These are phyloP conservation scores for Seriola quinqueradiata DNA, from an alignment of 2,113 vertebrate genomes.

Conservation along the genomic window DNA sequence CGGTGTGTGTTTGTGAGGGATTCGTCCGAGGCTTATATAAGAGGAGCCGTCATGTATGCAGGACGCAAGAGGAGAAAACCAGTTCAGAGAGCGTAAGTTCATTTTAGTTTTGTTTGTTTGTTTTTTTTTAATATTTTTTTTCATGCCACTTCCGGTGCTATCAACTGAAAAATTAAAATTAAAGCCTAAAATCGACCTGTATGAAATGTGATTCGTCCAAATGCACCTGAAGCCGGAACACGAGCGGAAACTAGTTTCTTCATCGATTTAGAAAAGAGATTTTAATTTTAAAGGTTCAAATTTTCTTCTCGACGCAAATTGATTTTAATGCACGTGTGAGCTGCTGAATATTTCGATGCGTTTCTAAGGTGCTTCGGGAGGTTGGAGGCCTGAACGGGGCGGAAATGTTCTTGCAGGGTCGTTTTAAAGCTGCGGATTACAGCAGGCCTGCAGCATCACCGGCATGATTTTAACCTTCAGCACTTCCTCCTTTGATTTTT, in stretches of 20 bases:
- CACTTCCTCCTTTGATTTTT: not conserved
- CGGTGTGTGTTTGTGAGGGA: conserved; percentile 30
- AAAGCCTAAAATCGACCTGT: not conserved
- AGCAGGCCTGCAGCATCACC: conserved; percentile 43
- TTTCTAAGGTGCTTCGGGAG: too few relatives aligned
- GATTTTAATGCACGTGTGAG: too few relatives aligned
- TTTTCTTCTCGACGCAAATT: too few relatives aligned
- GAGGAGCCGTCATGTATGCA: conserved; percentile 75
- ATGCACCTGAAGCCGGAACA: not conserved
- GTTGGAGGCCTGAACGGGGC: too few relatives aligned
- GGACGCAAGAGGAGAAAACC: conserved; percentile 85
- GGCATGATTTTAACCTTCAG: conserved; percentile 34
- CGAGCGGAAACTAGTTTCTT: too few relatives aligned
- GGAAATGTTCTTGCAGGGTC: not conserved
- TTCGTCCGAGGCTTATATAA: conserved; percentile 51
- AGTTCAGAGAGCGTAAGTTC: conserved; percentile 80
- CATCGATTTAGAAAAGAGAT: not conserved
- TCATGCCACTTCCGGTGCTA: too few relatives aligned
- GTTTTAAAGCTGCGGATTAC: conserved; percentile 59
- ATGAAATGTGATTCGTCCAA: not conserved
- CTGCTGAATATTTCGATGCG: not conserved
- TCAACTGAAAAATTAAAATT: too few relatives aligned
- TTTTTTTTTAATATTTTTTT: too few relatives aligned
- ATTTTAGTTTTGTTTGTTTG: rapidly evolving
- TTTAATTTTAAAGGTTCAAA: not conserved